Percentiles rank a stretch among this genome's conserved stretches.
These are phyloP conservation scores for Sebastes cheni DNA, from an alignment of 2,797 vertebrate genomes.

Conservation along the genomic window DNA sequence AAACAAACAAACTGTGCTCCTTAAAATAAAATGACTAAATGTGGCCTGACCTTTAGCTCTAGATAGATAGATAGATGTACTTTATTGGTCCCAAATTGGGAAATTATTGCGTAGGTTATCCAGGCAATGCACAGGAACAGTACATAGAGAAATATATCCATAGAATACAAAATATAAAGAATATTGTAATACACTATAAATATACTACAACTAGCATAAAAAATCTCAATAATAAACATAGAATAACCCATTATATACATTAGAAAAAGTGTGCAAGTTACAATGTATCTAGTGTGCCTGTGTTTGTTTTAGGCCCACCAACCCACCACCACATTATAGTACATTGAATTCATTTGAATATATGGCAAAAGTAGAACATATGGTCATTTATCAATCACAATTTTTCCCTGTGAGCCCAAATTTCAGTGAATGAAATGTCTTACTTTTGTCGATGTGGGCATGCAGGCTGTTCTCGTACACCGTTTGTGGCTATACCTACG, in stretches of 20 bases:
- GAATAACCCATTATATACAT: too few relatives aligned
- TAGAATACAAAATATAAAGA: too few relatives aligned
- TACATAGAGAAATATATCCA: too few relatives aligned
- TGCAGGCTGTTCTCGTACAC: not conserved
- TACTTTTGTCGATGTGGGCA: not conserved
- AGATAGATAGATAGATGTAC: not conserved
- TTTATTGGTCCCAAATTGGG: too few relatives aligned
- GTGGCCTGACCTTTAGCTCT: not conserved
- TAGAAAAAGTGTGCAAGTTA: too few relatives aligned
- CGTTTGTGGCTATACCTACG: too few relatives aligned
- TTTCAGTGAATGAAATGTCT: not conserved
- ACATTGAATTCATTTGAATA: not conserved
- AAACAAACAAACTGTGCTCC: constrained; percentile 8
- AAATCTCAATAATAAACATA: too few relatives aligned
- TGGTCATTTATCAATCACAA: not conserved
- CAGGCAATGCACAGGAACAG: too few relatives aligned
- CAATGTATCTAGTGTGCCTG: not conserved
- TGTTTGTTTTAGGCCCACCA: not conserved
- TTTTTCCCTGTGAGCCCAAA: not conserved
- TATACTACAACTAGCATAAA: too few relatives aligned
- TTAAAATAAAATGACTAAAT: constrained; percentile 8
- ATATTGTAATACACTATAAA: too few relatives aligned
- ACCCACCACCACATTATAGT: not conserved
- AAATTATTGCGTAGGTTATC: too few relatives aligned
- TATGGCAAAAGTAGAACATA: not conserved